Percentiles rank a stretch among this genome's conserved stretches.
Evolutionary conservation across 2,113 vertebrate genomes (phyloP).

Genomic region (Larimichthys polyactis): DNA sequence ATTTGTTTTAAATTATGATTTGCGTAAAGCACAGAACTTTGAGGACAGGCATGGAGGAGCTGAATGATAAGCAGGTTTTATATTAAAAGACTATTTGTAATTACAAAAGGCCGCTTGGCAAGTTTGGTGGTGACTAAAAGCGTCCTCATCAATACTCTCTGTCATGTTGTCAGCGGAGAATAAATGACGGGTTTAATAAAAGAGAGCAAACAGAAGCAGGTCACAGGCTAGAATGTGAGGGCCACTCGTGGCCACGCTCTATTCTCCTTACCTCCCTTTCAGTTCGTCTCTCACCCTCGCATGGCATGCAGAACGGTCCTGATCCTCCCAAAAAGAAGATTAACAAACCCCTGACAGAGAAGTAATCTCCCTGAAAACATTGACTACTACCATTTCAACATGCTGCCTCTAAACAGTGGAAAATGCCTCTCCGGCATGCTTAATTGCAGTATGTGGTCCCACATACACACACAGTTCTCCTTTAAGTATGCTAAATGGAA

Average conservation of each 20-base stretch:
- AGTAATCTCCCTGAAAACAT: conserved; percentile 79
- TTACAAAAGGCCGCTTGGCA: conserved; percentile 43
- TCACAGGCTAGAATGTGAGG: conserved; percentile 69
- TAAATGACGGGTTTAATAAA: conserved; percentile 76
- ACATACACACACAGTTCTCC: conserved; percentile 52
- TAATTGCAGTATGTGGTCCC: conserved; percentile 68
- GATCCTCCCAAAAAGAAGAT: conserved; percentile 82
- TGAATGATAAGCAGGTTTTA: conserved; percentile 41
- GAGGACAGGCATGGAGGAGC: not conserved
- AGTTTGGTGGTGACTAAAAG: conserved; percentile 44
- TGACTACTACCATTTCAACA: conserved; percentile 81
- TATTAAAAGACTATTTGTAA: conserved; percentile 38
- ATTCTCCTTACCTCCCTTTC: conserved; percentile 58
- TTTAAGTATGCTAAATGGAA: conserved; percentile 78
- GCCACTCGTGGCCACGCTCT: conserved; percentile 54
- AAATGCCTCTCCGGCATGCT: conserved; percentile 74
- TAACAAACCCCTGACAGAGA: conserved; percentile 79
- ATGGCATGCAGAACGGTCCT: conserved; percentile 61
- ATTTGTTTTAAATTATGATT: conserved; percentile 4
- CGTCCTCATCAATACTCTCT: conserved; percentile 57
- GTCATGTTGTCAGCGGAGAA: conserved; percentile 54
- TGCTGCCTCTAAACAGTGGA: conserved; percentile 71
- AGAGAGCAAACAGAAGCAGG: conserved; percentile 71
- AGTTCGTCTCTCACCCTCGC: conserved; percentile 55
- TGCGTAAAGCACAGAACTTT: conserved; percentile 5